Evolutionary conservation across 2,888 invertebrate genomes (phyloP), one percentile per base, ranked within the genome.

Genomic region (Dynastes grantii): DNA sequence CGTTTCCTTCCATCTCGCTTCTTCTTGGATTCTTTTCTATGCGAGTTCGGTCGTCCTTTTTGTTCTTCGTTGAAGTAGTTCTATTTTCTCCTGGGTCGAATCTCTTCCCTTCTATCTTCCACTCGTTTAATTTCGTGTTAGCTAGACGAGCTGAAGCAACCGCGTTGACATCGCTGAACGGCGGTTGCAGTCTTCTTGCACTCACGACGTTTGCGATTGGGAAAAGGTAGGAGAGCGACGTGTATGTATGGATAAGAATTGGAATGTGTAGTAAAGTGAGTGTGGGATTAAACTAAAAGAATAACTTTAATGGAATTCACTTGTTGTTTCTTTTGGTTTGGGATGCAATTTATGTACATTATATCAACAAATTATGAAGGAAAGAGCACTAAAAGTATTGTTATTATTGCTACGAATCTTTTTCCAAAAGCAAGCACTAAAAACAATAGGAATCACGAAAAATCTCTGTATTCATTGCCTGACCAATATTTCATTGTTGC

Each of bases 81-180:
- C 64, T 64, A 40, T n/a, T 65, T 40, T 40, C 65, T 6, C n/a
- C 16, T 13, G 29, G 45, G 27, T n/a, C 64, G 51, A 32, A 76
- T 29, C 51, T 22, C n/a, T 29, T 55, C 78, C 67, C 70, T 67
- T 77, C 78, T 16, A 81, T 79, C 81, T 80, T 37, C 78, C 58
- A 79, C 78, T 80, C 79, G 70, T 79, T 81, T 81, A 81, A 81
- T 81, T 79, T 79, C 80, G 75, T 79, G 80, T 81, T 80, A 81
- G 80, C 58, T 71, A 67, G 32, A n/a, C 32, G 67, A 40, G 67
- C 45, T 29, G 68, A 13, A 70, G 51, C 70, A 53, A 70, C 70
- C 27, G 70, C 27, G 70, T 51, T 49, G 70, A 51, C 51, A 53
- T 53, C 9, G 13, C 22, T 51, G 51, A 27, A 22, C 49, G 0